A percentile compares a stretch with the other conserved stretches of the same genome.
phyloP scores from a whole-genome alignment of 2,888 invertebrate genomes.

The Drosophila nigricruria region DNA sequence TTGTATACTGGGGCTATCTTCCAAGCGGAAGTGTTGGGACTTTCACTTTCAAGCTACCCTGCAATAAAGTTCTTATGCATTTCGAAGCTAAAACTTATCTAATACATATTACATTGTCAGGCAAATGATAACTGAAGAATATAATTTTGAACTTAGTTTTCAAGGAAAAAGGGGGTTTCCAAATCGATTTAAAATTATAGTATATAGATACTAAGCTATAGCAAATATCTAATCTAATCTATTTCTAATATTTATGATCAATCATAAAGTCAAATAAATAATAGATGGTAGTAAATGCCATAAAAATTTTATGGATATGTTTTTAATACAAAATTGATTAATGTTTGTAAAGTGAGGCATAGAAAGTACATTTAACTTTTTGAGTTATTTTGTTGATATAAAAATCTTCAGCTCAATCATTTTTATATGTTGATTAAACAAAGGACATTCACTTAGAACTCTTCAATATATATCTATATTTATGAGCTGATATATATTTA shows the following conservation, averaged over 20 bases:
- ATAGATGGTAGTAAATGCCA: not conserved
- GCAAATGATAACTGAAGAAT: not conserved
- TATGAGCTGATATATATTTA: too few species aligned
- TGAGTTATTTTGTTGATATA: not conserved
- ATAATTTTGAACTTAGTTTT: not conserved
- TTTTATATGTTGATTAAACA: too few species aligned
- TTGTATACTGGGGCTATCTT: constrained; percentile 11
- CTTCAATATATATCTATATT: not conserved
- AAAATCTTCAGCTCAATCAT: too few species aligned
- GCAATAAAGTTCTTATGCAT: not conserved
- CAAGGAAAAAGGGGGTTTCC: not conserved
- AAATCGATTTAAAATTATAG: constrained; percentile 4
- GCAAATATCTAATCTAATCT: not conserved
- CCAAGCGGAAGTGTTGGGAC: constrained; percentile 29
- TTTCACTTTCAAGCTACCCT: constrained; percentile 24
- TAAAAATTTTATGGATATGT: not conserved
- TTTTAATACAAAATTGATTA: not conserved
- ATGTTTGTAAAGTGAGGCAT: not conserved
- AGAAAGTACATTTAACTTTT: not conserved
- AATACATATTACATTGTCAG: too few species aligned
- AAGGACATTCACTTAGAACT: not conserved
- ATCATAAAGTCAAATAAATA: not conserved
- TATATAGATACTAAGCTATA: not conserved
- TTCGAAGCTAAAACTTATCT: not conserved
- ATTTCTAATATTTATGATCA: not conserved